Evolutionary conservation across 2,888 invertebrate genomes (phyloP).

Genomic region (Noctua comes): DNA sequence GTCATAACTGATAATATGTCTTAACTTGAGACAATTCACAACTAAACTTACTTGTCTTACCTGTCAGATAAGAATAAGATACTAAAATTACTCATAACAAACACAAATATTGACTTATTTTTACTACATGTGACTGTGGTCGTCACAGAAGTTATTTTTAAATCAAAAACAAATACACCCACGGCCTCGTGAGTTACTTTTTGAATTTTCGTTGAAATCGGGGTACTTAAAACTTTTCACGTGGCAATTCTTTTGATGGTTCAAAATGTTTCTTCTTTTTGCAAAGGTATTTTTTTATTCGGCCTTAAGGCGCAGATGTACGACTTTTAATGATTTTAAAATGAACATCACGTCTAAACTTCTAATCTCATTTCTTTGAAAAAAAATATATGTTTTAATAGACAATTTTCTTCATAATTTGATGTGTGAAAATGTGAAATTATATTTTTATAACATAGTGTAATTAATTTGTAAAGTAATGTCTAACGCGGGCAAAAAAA

Average conservation of each 20-base stretch:
- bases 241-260: neutral
- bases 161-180: neutral
- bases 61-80: conserved; percentile 14
- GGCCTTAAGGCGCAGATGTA: neutral
- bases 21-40: neutral
- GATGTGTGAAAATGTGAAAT: too few relatives aligned
- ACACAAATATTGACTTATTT: conserved; percentile 21
- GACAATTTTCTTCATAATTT: too few relatives aligned
- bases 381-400: too few relatives aligned
- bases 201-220: neutral
- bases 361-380: too few relatives aligned
- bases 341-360: too few relatives aligned
- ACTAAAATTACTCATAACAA: neutral
- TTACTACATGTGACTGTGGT: neutral
- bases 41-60: neutral
- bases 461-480: too few relatives aligned
- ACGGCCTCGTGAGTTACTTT: neutral
- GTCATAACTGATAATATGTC: neutral
- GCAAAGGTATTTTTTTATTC: neutral
- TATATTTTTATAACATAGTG: too few relatives aligned
- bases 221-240: conserved; percentile 1
- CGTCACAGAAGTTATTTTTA: conserved; percentile 1
- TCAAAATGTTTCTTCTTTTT: neutral
- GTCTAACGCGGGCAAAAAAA: too few relatives aligned
- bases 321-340: too few relatives aligned